phyloP scores from a whole-genome alignment of 1,140 invertebrate species.

The Helicorthomorpha holstii region DNA sequence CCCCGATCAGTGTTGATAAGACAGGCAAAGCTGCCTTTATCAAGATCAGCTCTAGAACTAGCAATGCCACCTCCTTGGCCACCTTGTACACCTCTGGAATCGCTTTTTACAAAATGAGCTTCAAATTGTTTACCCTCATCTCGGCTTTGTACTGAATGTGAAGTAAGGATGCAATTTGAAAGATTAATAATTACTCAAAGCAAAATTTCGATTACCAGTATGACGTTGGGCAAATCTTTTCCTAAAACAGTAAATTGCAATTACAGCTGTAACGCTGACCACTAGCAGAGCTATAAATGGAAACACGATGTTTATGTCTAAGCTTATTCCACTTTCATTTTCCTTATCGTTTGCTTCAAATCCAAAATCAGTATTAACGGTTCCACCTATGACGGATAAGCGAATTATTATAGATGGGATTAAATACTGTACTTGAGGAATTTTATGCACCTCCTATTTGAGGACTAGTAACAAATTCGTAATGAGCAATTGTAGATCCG shows the following conservation, averaged over 20 bases:
- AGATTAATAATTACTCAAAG: background rate
- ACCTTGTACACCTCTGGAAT: background rate
- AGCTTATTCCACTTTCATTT: constrained; percentile 31
- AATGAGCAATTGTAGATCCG: constrained; percentile 81
- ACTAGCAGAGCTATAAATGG: constrained; percentile 79
- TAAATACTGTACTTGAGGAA: background rate
- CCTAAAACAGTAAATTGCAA: constrained; percentile 66
- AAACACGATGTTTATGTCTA: constrained; percentile 65
- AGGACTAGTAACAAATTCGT: constrained; percentile 66
- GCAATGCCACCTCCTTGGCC: background rate
- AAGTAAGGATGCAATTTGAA: no score
- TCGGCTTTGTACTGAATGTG: no score
- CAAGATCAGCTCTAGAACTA: no score
- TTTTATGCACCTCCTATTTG: background rate
- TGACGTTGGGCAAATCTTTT: background rate
- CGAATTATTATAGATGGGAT: no score
- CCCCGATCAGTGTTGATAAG: background rate
- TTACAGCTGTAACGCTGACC: constrained; percentile 77
- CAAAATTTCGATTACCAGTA: background rate
- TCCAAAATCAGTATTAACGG: no score
- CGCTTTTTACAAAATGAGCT: background rate
- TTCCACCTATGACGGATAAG: no score
- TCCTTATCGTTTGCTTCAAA: no score
- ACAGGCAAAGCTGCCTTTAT: constrained; percentile 4
- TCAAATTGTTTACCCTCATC: constrained; percentile 1